A percentile compares a stretch with the other conserved stretches of the same genome.
These are phyloP conservation scores for Chrosomus eos DNA, from an alignment of 2,797 vertebrate species.

Conservation along the genomic window DNA sequence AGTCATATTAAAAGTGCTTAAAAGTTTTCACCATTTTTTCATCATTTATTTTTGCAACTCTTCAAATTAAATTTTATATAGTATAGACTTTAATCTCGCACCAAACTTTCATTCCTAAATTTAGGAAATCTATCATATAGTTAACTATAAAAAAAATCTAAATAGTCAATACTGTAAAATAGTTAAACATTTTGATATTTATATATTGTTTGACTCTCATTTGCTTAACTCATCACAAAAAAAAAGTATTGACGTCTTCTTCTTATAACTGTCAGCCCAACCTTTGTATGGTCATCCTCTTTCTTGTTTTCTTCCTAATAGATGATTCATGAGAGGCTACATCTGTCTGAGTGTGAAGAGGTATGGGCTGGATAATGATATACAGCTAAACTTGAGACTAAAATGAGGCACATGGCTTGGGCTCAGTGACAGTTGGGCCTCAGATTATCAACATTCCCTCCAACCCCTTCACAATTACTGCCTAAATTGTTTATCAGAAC, in stretches of 20 bases:
- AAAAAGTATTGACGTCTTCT: too few species aligned
- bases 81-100: too few species aligned
- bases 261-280: not conserved
- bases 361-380: not conserved
- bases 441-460: not conserved
- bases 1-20: not conserved
- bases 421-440: not conserved
- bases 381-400: not conserved
- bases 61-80: not conserved
- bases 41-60: not conserved
- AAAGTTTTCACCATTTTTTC: not conserved
- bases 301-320: not conserved
- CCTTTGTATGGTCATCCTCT: not conserved
- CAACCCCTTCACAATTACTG: not conserved
- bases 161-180: not conserved
- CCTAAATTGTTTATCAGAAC: slow-evolving; percentile 24
- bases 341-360: not conserved
- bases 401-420: not conserved
- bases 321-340: not conserved
- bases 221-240: not conserved
- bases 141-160: not conserved
- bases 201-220: not conserved
- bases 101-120: too few species aligned
- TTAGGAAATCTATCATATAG: not conserved
- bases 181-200: not conserved